A percentile compares a stretch with the other conserved stretches of the same genome.
These are phyloP conservation scores for Molossus alvarezi DNA, from an alignment of 2,797 vertebrate species.

Conservation along the genomic window DNA sequence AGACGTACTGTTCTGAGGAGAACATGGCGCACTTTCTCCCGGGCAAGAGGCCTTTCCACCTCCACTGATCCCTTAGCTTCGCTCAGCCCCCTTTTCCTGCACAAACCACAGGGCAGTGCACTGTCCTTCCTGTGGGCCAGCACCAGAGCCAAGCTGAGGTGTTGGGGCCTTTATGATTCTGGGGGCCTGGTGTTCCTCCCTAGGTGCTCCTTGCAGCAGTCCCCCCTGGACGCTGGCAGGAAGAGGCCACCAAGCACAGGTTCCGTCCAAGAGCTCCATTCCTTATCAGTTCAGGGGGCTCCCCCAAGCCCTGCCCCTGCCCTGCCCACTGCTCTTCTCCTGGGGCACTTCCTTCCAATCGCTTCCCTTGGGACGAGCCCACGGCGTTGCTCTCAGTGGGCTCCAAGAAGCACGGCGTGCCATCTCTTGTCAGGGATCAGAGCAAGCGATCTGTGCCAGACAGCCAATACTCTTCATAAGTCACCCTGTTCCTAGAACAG, in stretches of 20 bases:
- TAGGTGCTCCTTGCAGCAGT: background rate
- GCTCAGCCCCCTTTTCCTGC: background rate
- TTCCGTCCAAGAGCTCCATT: background rate
- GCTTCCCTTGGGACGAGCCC: background rate
- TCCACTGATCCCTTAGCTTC: background rate
- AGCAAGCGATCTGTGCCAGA: background rate
- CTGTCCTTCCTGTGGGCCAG: background rate
- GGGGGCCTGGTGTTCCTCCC: background rate
- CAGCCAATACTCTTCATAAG: background rate
- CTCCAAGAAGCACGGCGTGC: background rate
- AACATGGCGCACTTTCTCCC: background rate
- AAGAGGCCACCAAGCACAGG: background rate
- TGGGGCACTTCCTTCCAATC: background rate
- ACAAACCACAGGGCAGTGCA: background rate
- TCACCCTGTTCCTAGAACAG: background rate
- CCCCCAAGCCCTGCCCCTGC: accelerated
- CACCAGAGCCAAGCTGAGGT: background rate
- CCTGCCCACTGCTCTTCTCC: background rate
- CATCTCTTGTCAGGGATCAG: background rate
- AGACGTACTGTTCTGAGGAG: background rate
- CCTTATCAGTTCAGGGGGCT: background rate
- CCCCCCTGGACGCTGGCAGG: background rate
- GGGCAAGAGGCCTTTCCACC: background rate
- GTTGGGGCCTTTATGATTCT: background rate
- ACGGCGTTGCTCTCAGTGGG: accelerated